Percentiles rank a stretch among this genome's conserved stretches.
phyloP scores from a whole-genome alignment of 1,140 invertebrate genomes.

The Aphaenogaster rudis region DNA sequence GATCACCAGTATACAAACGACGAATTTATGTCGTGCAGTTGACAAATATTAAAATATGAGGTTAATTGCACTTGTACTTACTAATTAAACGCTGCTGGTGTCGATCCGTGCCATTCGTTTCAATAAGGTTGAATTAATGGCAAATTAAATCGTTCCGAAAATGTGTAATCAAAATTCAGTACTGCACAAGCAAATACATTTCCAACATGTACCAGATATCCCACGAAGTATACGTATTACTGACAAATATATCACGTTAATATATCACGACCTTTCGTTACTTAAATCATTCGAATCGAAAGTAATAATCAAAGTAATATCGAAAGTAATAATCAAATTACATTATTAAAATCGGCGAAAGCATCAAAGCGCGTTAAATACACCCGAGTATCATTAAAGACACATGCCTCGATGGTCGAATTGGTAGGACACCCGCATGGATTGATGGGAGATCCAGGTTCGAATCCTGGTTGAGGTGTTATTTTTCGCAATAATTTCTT shows the following conservation, averaged over 20 bases:
- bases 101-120: not conserved
- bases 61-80: conserved; percentile 17
- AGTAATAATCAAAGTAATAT: not conserved
- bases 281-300: conserved; percentile 1
- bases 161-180: conserved; percentile 21
- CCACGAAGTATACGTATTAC: not conserved
- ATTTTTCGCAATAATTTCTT: too few species aligned
- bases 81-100: conserved; percentile 15
- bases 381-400: not conserved
- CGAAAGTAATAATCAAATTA: not conserved
- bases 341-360: not conserved
- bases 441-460: too few species aligned
- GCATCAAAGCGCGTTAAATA: not conserved
- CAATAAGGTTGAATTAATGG: not conserved
- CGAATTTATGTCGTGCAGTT: not conserved
- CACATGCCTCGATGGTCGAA: too few species aligned
- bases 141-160: conserved; percentile 21
- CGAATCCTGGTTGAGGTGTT: too few species aligned
- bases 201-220: not conserved
- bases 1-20: not conserved
- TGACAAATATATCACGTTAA: conserved; percentile 6
- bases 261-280: not conserved
- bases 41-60: conserved; percentile 15
- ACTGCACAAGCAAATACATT: conserved; percentile 8
- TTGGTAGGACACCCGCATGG: too few species aligned